Evolutionary conservation across 2,797 vertebrate species (phyloP).

Genomic region (Macropus fuliginosus): DNA sequence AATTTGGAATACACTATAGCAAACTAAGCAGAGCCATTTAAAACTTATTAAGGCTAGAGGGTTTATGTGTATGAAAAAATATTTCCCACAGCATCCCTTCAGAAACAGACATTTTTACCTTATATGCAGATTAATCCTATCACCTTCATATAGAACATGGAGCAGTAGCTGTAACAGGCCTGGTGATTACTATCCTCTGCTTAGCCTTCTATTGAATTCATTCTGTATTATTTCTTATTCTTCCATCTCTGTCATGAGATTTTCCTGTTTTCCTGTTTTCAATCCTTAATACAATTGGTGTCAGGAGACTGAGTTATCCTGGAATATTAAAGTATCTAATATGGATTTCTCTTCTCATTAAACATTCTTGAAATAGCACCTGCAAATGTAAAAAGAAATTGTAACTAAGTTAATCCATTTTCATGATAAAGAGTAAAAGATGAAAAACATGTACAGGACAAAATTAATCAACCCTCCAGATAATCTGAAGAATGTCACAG

Average conservation of each 20-base stretch:
- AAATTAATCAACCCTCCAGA: conserved; percentile 57
- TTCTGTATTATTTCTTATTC: conserved; percentile 58
- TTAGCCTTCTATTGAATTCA: conserved; percentile 52
- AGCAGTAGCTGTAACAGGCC: conserved; percentile 15
- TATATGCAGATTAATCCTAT: conserved; percentile 50
- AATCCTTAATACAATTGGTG: conserved; percentile 50
- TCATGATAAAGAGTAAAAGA: conserved; percentile 54
- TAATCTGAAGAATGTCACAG: conserved; percentile 44
- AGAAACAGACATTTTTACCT: conserved; percentile 30
- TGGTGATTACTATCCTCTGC: background rate
- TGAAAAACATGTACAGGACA: conserved; percentile 38
- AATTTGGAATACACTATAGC: background rate
- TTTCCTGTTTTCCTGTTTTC: conserved; percentile 61
- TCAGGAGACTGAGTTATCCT: conserved; percentile 50
- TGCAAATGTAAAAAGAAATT: conserved; percentile 60
- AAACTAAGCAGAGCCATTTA: conserved; percentile 27
- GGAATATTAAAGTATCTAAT: conserved; percentile 69
- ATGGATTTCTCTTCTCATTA: conserved; percentile 65
- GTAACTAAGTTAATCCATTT: conserved; percentile 60
- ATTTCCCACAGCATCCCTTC: conserved; percentile 22
- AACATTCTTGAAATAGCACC: conserved; percentile 54
- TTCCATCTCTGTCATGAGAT: conserved; percentile 53
- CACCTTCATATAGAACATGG: conserved; percentile 9
- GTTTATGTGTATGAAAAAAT: conserved; percentile 15
- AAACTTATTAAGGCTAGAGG: conserved; percentile 16